Percentiles rank a stretch among this genome's conserved stretches.
These are phyloP conservation scores for Hypsopygia costalis DNA, from an alignment of 2,888 invertebrate genomes.

Conservation along the genomic window DNA sequence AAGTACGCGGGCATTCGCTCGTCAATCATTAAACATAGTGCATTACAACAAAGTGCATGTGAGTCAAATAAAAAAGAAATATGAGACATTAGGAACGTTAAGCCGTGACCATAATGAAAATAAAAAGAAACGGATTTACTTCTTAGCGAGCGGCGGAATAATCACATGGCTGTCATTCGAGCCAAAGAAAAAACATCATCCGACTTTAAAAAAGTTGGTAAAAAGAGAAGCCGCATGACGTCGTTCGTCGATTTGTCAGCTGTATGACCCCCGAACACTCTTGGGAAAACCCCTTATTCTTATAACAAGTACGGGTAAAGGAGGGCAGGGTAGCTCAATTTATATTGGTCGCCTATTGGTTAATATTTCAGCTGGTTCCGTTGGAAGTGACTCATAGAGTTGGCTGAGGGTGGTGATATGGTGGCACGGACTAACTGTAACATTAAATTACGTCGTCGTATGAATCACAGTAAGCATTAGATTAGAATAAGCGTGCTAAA, in stretches of 20 bases:
- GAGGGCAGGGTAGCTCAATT: conserved; percentile 28
- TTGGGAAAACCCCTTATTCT: not conserved
- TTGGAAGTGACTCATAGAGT: conserved; percentile 16
- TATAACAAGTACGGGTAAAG: not conserved
- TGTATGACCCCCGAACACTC: conserved; percentile 1
- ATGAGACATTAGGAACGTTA: conserved; percentile 8
- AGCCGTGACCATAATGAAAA: not conserved
- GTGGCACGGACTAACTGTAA: not conserved
- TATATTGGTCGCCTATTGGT: conserved; percentile 42
- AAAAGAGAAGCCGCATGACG: conserved; percentile 26
- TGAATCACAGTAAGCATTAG: not conserved
- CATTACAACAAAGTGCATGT: not conserved
- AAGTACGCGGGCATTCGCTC: too few species aligned
- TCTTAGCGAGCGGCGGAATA: conserved; percentile 5
- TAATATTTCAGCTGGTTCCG: too few species aligned
- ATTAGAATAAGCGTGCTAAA: too few species aligned
- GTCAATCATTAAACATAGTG: too few species aligned
- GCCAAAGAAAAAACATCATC: conserved; percentile 34
- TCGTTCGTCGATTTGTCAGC: conserved; percentile 11
- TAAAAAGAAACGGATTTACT: conserved; percentile 7
- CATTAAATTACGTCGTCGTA: not conserved
- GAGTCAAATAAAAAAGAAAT: not conserved
- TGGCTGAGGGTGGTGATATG: not conserved
- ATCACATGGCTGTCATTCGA: conserved; percentile 26
- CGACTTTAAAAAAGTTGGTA: conserved; percentile 21